A percentile compares a stretch with the other conserved stretches of the same genome.
Evolutionary conservation across 2,113 vertebrate genomes (phyloP).

Genomic region (Fregetta grallaria): DNA sequence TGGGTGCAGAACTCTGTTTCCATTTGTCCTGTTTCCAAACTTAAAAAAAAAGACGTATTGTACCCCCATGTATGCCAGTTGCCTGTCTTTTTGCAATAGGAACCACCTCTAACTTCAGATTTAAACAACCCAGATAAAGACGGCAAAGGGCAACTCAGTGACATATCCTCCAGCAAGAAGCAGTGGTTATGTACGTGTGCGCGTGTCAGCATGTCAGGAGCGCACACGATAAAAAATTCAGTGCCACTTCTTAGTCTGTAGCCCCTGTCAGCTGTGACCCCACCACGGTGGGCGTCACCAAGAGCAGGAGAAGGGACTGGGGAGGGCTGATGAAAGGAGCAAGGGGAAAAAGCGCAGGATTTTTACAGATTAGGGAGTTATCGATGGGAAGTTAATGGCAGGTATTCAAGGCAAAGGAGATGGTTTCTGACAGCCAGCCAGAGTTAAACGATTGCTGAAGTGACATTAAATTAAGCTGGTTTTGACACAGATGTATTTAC

Average conservation of each 20-base stretch:
- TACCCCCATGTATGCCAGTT: accelerated
- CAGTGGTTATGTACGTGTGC: background rate
- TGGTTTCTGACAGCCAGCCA: background rate
- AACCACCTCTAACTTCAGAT: background rate
- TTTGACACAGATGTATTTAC: constrained; percentile 33
- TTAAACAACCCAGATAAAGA: background rate
- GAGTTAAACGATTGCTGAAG: constrained; percentile 9
- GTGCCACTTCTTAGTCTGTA: background rate
- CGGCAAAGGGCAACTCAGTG: background rate
- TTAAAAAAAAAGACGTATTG: background rate
- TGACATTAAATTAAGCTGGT: background rate
- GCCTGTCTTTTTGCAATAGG: background rate
- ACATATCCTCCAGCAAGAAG: background rate
- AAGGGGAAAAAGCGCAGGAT: background rate
- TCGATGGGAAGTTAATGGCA: background rate
- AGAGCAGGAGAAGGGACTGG: background rate
- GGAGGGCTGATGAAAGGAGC: background rate
- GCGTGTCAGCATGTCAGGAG: background rate
- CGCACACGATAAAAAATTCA: background rate
- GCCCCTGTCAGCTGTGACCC: background rate
- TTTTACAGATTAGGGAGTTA: background rate
- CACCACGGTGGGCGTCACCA: background rate
- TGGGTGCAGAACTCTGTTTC: background rate
- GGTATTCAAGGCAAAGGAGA: background rate
- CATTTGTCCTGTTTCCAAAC: background rate